Evolutionary conservation across 2,888 invertebrate species (phyloP), one percentile per base, ranked within the genome.

Genomic region (Rhogogaster chlorosoma): DNA sequence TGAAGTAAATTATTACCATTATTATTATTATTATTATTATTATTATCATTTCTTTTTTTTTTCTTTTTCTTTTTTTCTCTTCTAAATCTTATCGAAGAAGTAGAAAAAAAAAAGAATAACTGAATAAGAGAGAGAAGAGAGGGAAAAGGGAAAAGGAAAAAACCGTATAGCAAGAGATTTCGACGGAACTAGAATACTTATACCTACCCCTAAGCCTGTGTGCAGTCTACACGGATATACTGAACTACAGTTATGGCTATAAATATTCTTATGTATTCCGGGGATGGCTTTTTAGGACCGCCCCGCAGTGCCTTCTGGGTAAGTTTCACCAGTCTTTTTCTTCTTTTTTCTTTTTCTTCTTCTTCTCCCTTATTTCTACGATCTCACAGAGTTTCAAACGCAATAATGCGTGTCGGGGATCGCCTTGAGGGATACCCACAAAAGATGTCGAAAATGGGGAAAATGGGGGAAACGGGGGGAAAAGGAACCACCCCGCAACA

Each of bases 241-340:
- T 18, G 36, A 70, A 70, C 71, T 42, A 73, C 71, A 42, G 42
- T 73, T 73, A 73, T 73, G 71, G 71, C 29, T 26, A 73, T 38
- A 73, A 73, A 73, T 73, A 73, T 73, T 73, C 42, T 73, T 36
- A 73, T 42, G 71, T 73, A 73, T 73, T 73, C 71, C 22, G 42
- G 42, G 42, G 71, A 73, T 73, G 71, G 10, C 22, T 73, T 73
- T 26, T 18, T 42, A 38, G 71, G 42, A 73, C 38, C 71, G 26
- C 42, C 38, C 71, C 42, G 29, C 42, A 73, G n/a, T 42, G 71
- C 71, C 71, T 73, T 73, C 71, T 42, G 71, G 71, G 38, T 73
- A 22, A 73, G 71, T 73, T 73, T 73, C 71, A 15, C 7, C 71
- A 10, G 71, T 18, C 22, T 22, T 73, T 22, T 38, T 71, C 38